phyloP scores from a whole-genome alignment of 2,113 vertebrate genomes.

The zebrafish (Danio rerio) region GRCz12tu NC_133195.1:26930501-26931000 shows the following conservation, averaged over 20 bases:
- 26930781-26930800: not conserved
- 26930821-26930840: not conserved
- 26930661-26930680: not conserved
- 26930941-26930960: not conserved
- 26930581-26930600: not conserved
- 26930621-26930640: not conserved
- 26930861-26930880: no score
- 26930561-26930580: not conserved
- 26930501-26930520: not conserved
- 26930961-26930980: no score
- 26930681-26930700: not conserved
- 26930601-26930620: not conserved
- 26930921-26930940: not conserved
- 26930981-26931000: no score
- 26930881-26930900: no score
- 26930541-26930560: not conserved
- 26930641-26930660: not conserved
- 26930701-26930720: not conserved
- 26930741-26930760: not conserved
- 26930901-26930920: not conserved
- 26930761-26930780: slow-evolving; percentile 1
- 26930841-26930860: not conserved
- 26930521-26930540: not conserved
- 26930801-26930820: not conserved
- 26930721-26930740: not conserved